Conservation (phyloP, 2,888 invertebrate genomes). For the Pilophorus perplexus region DNA sequence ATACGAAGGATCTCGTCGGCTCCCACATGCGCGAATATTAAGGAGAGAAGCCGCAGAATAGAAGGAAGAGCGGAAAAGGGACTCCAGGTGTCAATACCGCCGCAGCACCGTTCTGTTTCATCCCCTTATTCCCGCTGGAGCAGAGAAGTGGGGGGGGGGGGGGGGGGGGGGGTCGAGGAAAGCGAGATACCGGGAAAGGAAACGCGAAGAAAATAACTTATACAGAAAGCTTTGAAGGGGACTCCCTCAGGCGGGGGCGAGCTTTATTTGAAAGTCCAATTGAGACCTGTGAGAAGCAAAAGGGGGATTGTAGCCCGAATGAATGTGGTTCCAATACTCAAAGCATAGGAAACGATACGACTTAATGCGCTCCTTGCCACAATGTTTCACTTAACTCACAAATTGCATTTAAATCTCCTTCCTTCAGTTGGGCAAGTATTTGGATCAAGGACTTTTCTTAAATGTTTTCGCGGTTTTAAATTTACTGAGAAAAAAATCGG, state of each 20-base stretch:
- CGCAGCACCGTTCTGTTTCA: too few species aligned
- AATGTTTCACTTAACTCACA: constrained; percentile 24
- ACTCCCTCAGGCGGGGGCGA: background rate
- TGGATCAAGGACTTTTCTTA: background rate
- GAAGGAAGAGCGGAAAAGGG: too few species aligned
- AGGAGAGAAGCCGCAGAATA: too few species aligned
- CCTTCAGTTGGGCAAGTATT: constrained; percentile 4
- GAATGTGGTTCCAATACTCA: constrained; percentile 21
- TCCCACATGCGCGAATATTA: too few species aligned
- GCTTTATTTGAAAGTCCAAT: constrained; percentile 30
- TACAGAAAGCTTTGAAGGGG: constrained; percentile 14
- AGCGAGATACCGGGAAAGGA: background rate
- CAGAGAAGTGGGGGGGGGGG: too few species aligned
- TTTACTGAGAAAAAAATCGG: constrained; percentile 6
- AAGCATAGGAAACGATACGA: constrained; percentile 3
- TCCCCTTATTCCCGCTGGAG: too few species aligned
- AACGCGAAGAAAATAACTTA: constrained; percentile 16
- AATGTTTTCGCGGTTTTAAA: background rate
- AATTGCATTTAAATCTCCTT: constrained; percentile 29
- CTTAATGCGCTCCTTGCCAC: constrained; percentile 20
- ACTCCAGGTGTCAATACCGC: too few species aligned
- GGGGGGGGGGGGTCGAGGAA: too few species aligned
- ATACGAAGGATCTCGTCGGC: too few species aligned
- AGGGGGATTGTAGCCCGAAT: constrained; percentile 22
- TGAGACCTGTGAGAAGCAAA: background rate